Evolutionary conservation across 2,113 vertebrate genomes (phyloP), one percentile per base, ranked within the genome.

Genomic region (Actenoides hombroni): DNA sequence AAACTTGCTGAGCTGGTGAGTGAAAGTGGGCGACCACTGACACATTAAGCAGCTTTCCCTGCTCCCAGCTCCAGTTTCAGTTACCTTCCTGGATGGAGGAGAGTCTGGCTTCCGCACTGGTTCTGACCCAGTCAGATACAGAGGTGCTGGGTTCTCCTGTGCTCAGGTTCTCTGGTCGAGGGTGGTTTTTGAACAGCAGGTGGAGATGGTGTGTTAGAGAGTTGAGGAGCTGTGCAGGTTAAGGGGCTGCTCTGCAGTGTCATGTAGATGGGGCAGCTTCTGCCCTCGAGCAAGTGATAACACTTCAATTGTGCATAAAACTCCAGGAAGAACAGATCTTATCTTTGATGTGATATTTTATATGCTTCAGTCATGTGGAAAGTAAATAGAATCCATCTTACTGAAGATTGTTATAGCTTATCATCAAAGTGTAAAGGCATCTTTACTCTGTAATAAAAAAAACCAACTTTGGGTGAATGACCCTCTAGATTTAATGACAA

Each of bases 111-210:
- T 17, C n/a, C 53, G 18, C 33, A 1, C 11, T 60, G 9, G 19
- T 49, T 29, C 49, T 74, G 78, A 9, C 6, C 3, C 40, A 31
- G 53, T 13, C 4, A 33, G 42, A 21, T 11, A 5, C 0, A 3
- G 61, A 68, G 59, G 39, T 44, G 2, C 39, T n/a, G 3, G 1
- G 5, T 39, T 40, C 10, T 24, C 23, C 16, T 12, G 18, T 12
- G 44, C 51, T 35, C 37, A 5, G 3, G 39, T 17, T 5, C 13
- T 10, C 20, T 26, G 0, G 25, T 9, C 6, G 5, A 4, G n/a
- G 9, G 42, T 6, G n/a, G 44, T 42, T 7, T 31, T 5, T 1
- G 4, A 53, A 24, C 90, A 56, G 90, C 56, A 92, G 92, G 75
- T 44, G 90, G 95, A 85, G 83, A 18, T 70, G 90, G 59, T 2